These are phyloP conservation scores for Drosophila busckii DNA, from an alignment of 1,140 invertebrate genomes.

Conservation along the genomic window DNA sequence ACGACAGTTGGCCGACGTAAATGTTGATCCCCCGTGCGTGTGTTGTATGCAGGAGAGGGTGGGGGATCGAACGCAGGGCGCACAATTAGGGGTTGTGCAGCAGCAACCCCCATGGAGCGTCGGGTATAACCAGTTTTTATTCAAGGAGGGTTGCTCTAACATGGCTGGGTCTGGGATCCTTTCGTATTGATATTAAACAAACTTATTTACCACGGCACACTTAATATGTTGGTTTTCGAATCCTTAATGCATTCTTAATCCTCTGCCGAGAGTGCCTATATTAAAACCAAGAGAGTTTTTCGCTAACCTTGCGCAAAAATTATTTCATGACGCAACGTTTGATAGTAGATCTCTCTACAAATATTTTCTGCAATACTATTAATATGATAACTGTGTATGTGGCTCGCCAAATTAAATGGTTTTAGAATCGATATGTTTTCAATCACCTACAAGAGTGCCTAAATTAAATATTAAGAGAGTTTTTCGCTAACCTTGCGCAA, in stretches of 20 bases:
- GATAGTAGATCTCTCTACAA: constrained; percentile 71
- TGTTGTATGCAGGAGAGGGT: constrained; percentile 2
- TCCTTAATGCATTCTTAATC: constrained; percentile 36
- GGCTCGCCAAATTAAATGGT: no score
- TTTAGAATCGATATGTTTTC: no score
- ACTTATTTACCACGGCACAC: constrained; percentile 44
- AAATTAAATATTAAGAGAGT: constrained; percentile 43
- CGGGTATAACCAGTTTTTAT: constrained; percentile 30
- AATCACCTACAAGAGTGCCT: no score
- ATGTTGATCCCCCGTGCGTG: neutral
- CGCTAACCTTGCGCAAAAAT: constrained; percentile 59
- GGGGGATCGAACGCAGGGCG: constrained; percentile 6
- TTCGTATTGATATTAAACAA: no score
- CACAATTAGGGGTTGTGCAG: constrained; percentile 25
- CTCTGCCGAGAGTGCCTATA: no score
- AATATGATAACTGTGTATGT: no score
- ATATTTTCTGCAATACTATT: no score
- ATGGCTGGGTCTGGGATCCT: constrained; percentile 28
- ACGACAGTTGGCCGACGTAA: constrained; percentile 33
- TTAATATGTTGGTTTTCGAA: constrained; percentile 47
- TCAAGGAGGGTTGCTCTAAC: constrained; percentile 20
- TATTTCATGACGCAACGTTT: constrained; percentile 49
- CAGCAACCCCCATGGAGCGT: constrained; percentile 24
- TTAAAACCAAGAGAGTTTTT: constrained; percentile 56
- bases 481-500: constrained; percentile 66